A percentile compares a stretch with the other conserved stretches of the same genome.
Conservation (phyloP, 2,888 invertebrate species). For the Caenorhabditis afra region DNA sequence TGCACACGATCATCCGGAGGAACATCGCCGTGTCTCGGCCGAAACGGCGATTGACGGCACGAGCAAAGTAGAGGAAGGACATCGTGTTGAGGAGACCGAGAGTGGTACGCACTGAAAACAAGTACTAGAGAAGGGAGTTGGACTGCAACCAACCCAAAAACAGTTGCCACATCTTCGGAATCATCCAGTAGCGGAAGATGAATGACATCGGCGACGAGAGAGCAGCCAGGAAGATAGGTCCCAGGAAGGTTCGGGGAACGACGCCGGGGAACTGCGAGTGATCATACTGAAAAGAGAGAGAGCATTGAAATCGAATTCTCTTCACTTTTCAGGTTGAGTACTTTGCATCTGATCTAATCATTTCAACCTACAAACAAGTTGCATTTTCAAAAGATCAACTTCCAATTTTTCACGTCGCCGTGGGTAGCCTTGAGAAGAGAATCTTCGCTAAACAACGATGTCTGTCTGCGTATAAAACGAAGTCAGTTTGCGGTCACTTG, state of each 20-base stretch:
- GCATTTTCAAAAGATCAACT: slow-evolving; percentile 30
- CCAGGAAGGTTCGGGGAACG: slow-evolving; percentile 95
- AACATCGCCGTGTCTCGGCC: slow-evolving; percentile 86
- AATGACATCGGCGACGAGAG: slow-evolving; percentile 60
- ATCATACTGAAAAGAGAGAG: slow-evolving; percentile 88
- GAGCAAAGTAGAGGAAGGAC: slow-evolving; percentile 87
- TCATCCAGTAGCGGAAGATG: slow-evolving; percentile 59
- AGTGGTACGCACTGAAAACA: slow-evolving; percentile 87
- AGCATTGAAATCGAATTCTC: background rate
- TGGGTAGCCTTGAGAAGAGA: slow-evolving; percentile 34
- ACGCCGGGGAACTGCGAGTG: slow-evolving; percentile 97
- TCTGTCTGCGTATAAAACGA: slow-evolving; percentile 18
- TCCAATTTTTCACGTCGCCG: slow-evolving; percentile 15
- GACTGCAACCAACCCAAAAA: slow-evolving; percentile 66
- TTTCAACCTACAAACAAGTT: slow-evolving; percentile 8
- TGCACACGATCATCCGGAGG: slow-evolving; percentile 85
- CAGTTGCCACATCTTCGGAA: slow-evolving; percentile 75
- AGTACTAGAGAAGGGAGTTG: background rate
- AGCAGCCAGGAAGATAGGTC: slow-evolving; percentile 87
- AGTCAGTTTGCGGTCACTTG: background rate
- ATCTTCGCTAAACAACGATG: slow-evolving; percentile 36
- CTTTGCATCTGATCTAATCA: background rate
- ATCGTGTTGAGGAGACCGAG: slow-evolving; percentile 88
- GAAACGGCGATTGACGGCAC: slow-evolving; percentile 87
- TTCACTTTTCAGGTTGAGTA: no score